A percentile compares a stretch with the other conserved stretches of the same genome.
Evolutionary conservation across 2,888 invertebrate species (phyloP).

Genomic region (Aphodius sticticus): DNA sequence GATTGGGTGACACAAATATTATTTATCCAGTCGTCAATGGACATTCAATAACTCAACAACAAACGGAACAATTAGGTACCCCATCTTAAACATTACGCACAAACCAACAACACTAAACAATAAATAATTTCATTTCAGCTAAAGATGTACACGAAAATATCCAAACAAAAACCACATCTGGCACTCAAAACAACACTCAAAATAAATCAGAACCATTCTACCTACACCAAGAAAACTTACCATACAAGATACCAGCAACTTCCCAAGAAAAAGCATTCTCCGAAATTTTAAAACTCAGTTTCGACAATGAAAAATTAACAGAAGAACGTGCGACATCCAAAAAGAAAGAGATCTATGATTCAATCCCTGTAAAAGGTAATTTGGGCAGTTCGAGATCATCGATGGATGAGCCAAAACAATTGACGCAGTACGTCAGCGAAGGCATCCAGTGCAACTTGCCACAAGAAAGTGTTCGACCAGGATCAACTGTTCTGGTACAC

Average conservation of each 20-base stretch:
- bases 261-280: conserved; percentile 37
- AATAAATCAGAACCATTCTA: conserved; percentile 37
- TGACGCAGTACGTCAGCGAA: conserved; percentile 6
- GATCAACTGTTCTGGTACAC: conserved; percentile 54
- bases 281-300: conserved; percentile 33
- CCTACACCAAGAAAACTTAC: conserved; percentile 38
- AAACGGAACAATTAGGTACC: too few species aligned
- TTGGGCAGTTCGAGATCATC: conserved; percentile 22
- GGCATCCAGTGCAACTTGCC: conserved; percentile 35
- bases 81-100: too few species aligned
- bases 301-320: conserved; percentile 25
- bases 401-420: conserved; percentile 10
- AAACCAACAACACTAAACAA: too few species aligned
- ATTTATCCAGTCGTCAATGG: too few species aligned
- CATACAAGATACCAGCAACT: conserved; percentile 16
- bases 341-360: conserved; percentile 52
- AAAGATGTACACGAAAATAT: not conserved
- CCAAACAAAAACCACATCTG: conserved; percentile 15
- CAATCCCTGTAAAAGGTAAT: conserved; percentile 9
- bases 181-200: conserved; percentile 5
- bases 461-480: conserved; percentile 12
- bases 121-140: not conserved
- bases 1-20: too few species aligned
- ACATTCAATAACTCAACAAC: too few species aligned
- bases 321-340: conserved; percentile 11